Percentiles rank a stretch among this genome's conserved stretches.
Evolutionary conservation across 2,113 vertebrate species (phyloP).

Genomic region (Ornithorhynchus anatinus): DNA sequence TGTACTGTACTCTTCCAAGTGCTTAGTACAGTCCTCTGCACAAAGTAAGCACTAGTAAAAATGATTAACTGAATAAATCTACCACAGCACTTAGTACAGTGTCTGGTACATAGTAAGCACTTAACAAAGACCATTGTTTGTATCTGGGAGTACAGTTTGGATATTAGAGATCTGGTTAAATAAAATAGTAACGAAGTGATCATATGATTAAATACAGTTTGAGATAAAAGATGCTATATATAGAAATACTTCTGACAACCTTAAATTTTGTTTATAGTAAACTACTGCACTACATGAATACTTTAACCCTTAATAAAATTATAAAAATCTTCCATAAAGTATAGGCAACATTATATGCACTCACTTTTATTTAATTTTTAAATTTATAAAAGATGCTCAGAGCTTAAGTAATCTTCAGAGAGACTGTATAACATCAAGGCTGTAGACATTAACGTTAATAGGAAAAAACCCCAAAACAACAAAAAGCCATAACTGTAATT

Average conservation of each 20-base stretch:
- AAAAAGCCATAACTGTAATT: background rate
- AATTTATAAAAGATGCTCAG: background rate
- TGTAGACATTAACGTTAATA: background rate
- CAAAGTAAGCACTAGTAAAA: too few relatives aligned
- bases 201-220: too few relatives aligned
- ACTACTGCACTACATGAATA: background rate
- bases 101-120: too few relatives aligned
- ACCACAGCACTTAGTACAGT: too few relatives aligned
- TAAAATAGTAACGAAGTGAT: too few relatives aligned
- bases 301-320: background rate
- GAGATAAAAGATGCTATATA: too few relatives aligned
- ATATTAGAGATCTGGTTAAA: too few relatives aligned
- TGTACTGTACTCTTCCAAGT: too few relatives aligned
- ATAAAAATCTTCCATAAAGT: conserved; percentile 3
- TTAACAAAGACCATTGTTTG: too few relatives aligned
- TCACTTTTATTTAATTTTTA: conserved; percentile 2
- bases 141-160: too few relatives aligned
- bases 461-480: background rate
- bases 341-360: background rate
- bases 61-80: too few relatives aligned
- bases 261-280: background rate
- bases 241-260: background rate
- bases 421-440: background rate
- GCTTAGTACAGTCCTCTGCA: too few relatives aligned
- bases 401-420: background rate